Evolutionary conservation across 2,113 vertebrate genomes (phyloP), one percentile per base, ranked within the genome.

Genomic region (Fulmarus glacialis): DNA sequence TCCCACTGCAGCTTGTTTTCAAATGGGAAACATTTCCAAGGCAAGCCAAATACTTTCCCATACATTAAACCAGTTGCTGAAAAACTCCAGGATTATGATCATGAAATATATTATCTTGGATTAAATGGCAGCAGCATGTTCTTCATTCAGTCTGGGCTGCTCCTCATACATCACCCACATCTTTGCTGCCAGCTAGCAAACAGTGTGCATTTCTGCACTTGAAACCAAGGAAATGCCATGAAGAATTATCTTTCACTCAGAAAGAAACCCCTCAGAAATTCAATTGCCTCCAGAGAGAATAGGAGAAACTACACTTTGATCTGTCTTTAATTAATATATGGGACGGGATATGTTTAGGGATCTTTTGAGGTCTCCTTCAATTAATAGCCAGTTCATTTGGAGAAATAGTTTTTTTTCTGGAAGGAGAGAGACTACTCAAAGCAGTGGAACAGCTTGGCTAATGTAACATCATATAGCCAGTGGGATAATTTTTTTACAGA

Each of bases 141-240:
- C 62, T 66, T 90, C 62, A 22, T 62, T 94, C 71, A 82, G 30
- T 67, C 81, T 85, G 36, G 48, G 70, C 73, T 94, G 81, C 80
- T 95, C 89, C 77, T 94, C 74, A 38, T 87, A 48, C 53, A 85
- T 94, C 94, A 93, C 83, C 84, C 93, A 73, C 13, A 1, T 60
- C 78, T 94, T 82, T 73, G 91, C 87, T 96, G 89, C 91, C 93
- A 85, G 96, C 50, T 36, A 93, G 87, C 62, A 93, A 95, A 82
- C 63, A 34, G 15, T 12, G 6, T 67, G 78, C 64, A 38, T 84
- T 89, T 91, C 89, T 93, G 64, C 81, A 48, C 83, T 87, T 50
- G 50, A 87, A 97, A 87, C 73, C 53, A 84, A 92, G 74, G 53
- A 73, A 80, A 85, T 87, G 73, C 73, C 87, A 45, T 3, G 12